Evolutionary conservation across 2,888 invertebrate genomes (phyloP).

Genomic region (Tenthredo notha): DNA sequence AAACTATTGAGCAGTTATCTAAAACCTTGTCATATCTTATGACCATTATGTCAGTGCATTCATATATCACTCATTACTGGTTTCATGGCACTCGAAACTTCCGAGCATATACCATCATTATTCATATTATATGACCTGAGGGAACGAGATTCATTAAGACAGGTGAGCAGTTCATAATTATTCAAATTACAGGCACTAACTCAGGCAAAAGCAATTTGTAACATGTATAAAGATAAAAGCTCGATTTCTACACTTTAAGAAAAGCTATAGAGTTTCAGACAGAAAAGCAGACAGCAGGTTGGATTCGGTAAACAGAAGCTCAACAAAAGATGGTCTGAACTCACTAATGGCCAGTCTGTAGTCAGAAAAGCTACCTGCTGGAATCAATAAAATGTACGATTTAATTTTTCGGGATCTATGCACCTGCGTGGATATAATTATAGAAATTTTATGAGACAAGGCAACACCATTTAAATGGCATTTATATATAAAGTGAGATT

Average conservation of each 20-base stretch:
- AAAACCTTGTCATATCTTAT: no score
- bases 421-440: background rate
- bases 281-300: background rate
- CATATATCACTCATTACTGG: background rate
- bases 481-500: background rate
- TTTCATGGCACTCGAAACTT: slow-evolving; percentile 3
- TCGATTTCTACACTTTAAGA: background rate
- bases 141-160: background rate
- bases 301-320: slow-evolving; percentile 26
- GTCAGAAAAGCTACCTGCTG: background rate
- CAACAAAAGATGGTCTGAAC: background rate
- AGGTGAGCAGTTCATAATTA: background rate
- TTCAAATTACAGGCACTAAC: background rate
- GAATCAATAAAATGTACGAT: background rate
- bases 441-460: background rate
- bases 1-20: no score
- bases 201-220: background rate
- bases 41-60: no score
- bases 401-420: background rate
- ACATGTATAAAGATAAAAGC: background rate
- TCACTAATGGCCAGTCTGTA: background rate
- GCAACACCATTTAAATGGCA: background rate
- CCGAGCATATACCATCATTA: background rate
- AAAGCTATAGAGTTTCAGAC: slow-evolving; percentile 16
- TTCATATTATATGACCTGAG: background rate